A percentile compares a stretch with the other conserved stretches of the same genome.
Conservation (phyloP, 2,113 vertebrate genomes). For the Eira barbara region DNA sequence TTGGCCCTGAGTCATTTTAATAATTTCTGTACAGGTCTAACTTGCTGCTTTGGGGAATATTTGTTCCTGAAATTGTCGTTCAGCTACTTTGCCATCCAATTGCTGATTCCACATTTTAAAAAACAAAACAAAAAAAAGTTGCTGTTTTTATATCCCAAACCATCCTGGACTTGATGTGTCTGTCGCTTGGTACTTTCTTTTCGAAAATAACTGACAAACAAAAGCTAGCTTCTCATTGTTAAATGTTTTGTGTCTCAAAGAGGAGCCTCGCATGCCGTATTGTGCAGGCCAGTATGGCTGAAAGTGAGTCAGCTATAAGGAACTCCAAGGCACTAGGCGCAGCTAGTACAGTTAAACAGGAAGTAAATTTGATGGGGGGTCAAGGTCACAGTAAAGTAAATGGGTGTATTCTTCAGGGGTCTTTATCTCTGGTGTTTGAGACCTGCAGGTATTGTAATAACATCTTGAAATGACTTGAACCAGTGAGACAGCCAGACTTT, state of each 20-base stretch:
- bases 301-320: conserved; percentile 59
- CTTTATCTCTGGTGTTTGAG: conserved; percentile 55
- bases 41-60: neutral
- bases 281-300: conserved; percentile 54
- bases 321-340: conserved; percentile 58
- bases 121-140: neutral
- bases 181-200: neutral
- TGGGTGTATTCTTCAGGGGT: conserved; percentile 60
- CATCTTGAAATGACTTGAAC: conserved; percentile 49
- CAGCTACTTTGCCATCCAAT: neutral
- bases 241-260: conserved; percentile 66
- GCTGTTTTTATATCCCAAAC: neutral
- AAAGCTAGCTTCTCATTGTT: conserved; percentile 64
- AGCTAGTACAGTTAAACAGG: conserved; percentile 65
- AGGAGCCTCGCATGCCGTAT: conserved; percentile 45
- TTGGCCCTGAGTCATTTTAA: conserved; percentile 27
- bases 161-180: neutral
- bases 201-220: conserved; percentile 40
- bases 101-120: neutral
- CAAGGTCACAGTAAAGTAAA: conserved; percentile 70
- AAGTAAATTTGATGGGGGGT: conserved; percentile 62
- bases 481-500: conserved; percentile 3
- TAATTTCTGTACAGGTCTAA: conserved; percentile 65
- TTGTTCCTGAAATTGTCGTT: neutral
- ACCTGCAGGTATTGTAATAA: conserved; percentile 44